Percentiles rank a stretch among this genome's conserved stretches.
phyloP scores from a whole-genome alignment of 2,888 invertebrate species.

The Gisinianus flammeolus region DNA sequence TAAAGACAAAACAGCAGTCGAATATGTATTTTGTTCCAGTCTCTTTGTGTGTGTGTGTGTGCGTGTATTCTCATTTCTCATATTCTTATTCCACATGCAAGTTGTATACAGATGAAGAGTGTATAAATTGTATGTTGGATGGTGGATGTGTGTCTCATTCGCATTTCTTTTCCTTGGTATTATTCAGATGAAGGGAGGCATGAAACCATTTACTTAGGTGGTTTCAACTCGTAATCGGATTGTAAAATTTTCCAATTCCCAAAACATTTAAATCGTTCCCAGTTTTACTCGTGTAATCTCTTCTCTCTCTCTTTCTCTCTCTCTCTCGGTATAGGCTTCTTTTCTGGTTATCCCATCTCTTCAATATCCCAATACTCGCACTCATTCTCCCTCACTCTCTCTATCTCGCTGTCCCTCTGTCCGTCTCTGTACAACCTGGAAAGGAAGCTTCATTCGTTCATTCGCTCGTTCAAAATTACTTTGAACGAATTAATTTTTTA shows the following conservation, averaged over 20 bases:
- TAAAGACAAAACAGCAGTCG: constrained; percentile 1
- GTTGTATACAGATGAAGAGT: background rate
- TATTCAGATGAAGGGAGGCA: background rate
- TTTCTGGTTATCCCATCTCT: background rate
- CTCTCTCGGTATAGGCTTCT: background rate
- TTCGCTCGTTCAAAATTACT: background rate
- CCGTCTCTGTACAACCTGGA: background rate
- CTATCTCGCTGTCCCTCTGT: background rate
- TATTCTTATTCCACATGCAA: background rate
- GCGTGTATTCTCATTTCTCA: background rate
- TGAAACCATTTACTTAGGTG: constrained; percentile 16
- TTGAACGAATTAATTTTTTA: constrained; percentile 5
- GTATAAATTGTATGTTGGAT: too few species aligned
- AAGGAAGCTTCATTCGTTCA: background rate
- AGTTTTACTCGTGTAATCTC: constrained; percentile 25
- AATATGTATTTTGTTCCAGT: background rate
- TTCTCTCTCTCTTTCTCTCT: background rate
- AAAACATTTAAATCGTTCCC: constrained; percentile 33
- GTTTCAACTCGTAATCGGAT: constrained; percentile 28
- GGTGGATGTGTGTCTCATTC: background rate
- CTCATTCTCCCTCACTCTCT: too few species aligned
- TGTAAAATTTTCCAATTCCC: constrained; percentile 40
- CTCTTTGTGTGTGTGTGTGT: background rate
- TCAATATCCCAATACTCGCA: too few species aligned
- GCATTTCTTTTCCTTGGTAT: background rate